These are phyloP conservation scores for Latheticus oryzae DNA, from an alignment of 2,888 invertebrate species.

Conservation along the genomic window DNA sequence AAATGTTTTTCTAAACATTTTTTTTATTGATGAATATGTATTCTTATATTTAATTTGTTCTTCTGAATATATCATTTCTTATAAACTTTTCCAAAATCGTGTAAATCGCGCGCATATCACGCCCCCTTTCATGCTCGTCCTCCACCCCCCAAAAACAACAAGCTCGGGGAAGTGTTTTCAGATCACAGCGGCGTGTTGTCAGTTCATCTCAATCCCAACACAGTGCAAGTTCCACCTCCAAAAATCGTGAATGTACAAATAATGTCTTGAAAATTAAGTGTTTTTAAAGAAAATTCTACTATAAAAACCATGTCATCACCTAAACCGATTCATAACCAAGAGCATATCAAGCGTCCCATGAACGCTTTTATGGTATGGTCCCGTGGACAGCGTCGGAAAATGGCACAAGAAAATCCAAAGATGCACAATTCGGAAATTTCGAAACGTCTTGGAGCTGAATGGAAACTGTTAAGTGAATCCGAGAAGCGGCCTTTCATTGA, in stretches of 20 bases:
- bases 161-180: slow-evolving; percentile 53
- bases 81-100: slow-evolving; percentile 53
- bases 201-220: slow-evolving; percentile 45
- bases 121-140: slow-evolving; percentile 50
- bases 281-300: too few species aligned
- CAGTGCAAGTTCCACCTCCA: slow-evolving; percentile 33
- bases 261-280: slow-evolving; percentile 27
- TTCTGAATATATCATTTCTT: too few species aligned
- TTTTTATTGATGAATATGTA: not conserved
- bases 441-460: slow-evolving; percentile 87
- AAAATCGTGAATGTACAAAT: slow-evolving; percentile 26
- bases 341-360: slow-evolving; percentile 83
- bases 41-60: slow-evolving; percentile 6
- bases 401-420: slow-evolving; percentile 94
- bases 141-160: slow-evolving; percentile 48
- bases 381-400: slow-evolving; percentile 86
- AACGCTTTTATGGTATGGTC: slow-evolving; percentile 93
- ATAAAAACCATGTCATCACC: slow-evolving; percentile 59
- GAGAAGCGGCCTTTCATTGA: slow-evolving; percentile 92
- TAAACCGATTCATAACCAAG: slow-evolving; percentile 63
- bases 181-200: slow-evolving; percentile 48
- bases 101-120: slow-evolving; percentile 57
- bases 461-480: slow-evolving; percentile 87
- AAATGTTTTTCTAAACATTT: not conserved
- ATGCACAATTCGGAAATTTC: slow-evolving; percentile 95